Base-by-base conservation (phyloP, 2,888 invertebrate genomes). In the Pemphredon lugubris region DNA sequence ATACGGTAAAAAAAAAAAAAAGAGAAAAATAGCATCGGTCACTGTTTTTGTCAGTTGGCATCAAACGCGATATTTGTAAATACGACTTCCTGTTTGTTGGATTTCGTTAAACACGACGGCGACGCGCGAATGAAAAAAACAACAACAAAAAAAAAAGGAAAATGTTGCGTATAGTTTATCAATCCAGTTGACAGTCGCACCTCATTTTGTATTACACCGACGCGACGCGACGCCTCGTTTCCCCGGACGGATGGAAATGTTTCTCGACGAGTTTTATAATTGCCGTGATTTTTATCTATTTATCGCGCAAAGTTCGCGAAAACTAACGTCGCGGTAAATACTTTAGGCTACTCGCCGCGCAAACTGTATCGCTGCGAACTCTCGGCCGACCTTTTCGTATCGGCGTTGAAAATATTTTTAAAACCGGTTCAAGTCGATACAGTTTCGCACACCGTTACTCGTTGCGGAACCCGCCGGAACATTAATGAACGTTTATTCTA, bases 401-500 rank as follows among this genome's bases (percentile, higher is more conserved):
- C 37, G 23, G 48, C 44, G 32, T 48, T 14, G 6, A 63, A 34
- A 5, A 57, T 63, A 74, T 51, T 61, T 57, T 61, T 26, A 18
- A 63, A 77, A 63, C 59, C 63, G 61, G 77, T 55, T 75, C 55
- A 40, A 53, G 42, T 51, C 51, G 42, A 7, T 42, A 44, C 34
- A 13, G 39, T 34, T 34, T 37, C 48, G 34, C 1, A 16, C 11
- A 1, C 4, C 13, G 34, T 7, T 14, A 44, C 42, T 6, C 2
- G 23, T 42, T 16, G 40, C 54, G 14, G 23, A 34, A 20, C 30
- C n/a, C 37, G 32, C 34, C 40, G 23, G 26, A 37, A 64, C 57
- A 20, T 59, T 59, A 63, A 71, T 44, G 58, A 67, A 61, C 64
- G 63, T 57, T 77, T 71, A 71, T 55, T 53, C 70, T 45, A 70